Evolutionary conservation across 30 jellyfish, hydroid and myxozoan genomes (phyloP), one percentile per base, ranked within the genome.

Genomic region (Aurelia coerulea): DNA sequence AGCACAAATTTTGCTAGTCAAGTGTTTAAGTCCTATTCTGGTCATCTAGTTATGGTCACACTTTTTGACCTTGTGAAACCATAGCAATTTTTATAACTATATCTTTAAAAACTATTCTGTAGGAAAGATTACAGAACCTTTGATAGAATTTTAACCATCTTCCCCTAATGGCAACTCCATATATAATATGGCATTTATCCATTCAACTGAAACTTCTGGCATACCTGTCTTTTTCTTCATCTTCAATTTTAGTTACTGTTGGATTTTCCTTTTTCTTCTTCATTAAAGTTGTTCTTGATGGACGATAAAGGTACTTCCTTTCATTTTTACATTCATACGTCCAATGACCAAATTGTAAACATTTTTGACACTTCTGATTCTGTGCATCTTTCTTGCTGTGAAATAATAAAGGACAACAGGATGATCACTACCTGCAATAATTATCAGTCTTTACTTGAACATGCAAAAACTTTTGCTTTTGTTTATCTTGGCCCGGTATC

Each of bases 291-390:
- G 99, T 85, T 66, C 99, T 87, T 17, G 98, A 89, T 69, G 96
- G 97, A 31, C 98, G 88, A 39, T 81, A 78, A 17, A 90, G 90
- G 76, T 86, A 90, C 80, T 90, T 90, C 34, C 97, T 59, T 53
- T 87, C 79, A 79, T 95, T 90, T 62, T 60, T 76, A 58, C 99
- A 95, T 64, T 95, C 98, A 73, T 95, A 95, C 10, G 99, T 95
- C 99, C 99, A 95, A 88, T 95, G 99, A 50, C 99, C 99, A 59
- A 69, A 32, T 64, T 95, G 97, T 33, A 85, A 70, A 65, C 99
- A 95, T 65, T 90, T 90, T 53, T 95, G 99, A 62, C 99, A 95
- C 64, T 76, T 84, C 65, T 91, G 97, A 41, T 77, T 91, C 72
- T 86, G 86, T n/a, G 97, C 90, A 53, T 95, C 98, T 80, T 83